Evolutionary conservation across 2,888 invertebrate species (phyloP).

Genomic region (Himalopsyche kuldschensis): DNA sequence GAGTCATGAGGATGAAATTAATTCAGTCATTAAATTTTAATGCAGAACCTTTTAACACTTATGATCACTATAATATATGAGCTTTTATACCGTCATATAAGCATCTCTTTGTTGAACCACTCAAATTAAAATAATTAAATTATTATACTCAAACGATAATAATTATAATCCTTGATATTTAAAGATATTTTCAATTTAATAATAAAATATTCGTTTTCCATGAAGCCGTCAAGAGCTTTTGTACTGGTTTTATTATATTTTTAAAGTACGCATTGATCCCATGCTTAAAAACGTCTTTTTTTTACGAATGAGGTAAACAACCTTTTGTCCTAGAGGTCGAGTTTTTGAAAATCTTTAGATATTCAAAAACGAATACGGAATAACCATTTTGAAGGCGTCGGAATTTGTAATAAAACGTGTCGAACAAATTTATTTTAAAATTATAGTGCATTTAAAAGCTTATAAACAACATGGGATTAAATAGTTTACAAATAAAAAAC

Average conservation of each 20-base stretch:
- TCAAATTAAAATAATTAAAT: too few species aligned
- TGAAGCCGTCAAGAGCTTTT: too few species aligned
- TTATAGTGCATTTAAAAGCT: not conserved
- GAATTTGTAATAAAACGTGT: not conserved
- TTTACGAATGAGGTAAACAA: not conserved
- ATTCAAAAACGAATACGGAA: not conserved
- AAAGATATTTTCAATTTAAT: too few species aligned
- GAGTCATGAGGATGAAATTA: too few species aligned
- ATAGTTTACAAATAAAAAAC: not conserved
- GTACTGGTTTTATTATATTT: not conserved
- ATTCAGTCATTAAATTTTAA: too few species aligned
- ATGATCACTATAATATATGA: too few species aligned
- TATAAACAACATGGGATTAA: not conserved
- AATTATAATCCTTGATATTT: too few species aligned
- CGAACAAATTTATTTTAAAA: not conserved
- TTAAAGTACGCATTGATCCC: not conserved
- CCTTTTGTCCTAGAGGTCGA: not conserved
- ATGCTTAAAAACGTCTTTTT: not conserved
- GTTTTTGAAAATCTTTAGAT: not conserved
- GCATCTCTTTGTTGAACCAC: too few species aligned
- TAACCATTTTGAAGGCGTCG: not conserved
- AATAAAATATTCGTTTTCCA: too few species aligned
- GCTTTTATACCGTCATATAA: too few species aligned
- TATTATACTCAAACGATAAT: too few species aligned
- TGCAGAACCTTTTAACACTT: too few species aligned